Evolutionary conservation across 1,140 invertebrate species (phyloP), one percentile per base, ranked within the genome.

Genomic region (Lepidurus apus): DNA sequence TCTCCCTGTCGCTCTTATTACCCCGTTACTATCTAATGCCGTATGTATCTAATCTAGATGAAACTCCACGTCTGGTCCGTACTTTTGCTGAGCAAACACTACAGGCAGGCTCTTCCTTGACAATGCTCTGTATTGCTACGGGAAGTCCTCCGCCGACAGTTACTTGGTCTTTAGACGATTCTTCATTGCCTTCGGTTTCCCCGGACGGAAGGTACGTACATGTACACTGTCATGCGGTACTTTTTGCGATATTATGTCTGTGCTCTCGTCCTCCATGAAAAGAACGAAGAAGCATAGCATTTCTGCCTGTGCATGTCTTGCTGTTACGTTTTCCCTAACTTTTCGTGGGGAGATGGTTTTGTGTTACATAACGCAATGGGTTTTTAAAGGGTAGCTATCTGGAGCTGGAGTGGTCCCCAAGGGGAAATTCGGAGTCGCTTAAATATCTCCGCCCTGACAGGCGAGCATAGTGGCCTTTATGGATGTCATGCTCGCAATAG

Each of bases 391-490:
- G 91, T 93, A 83, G 89, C 92, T 83, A 92, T 93, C 82, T 92
- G 93, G 42, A 92, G 93, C 83, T 93, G 93, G 84, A 90, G 92
- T 74, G 93, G 92, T 9, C 88, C 90, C 9, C 90, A 93, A 82
- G 93, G 93, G 73, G 93, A 95, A 85, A 92, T 95, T 79, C 91
- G 94, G 83, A 93, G 92, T 84, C 93, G 93, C 85, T 91, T 94
- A 79, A 98, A 98, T 87, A 94, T 98, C 82, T 93, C 93, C 81
- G 90, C 91, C 79, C 90, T 95, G 44, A 91, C 91, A 80, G 92
- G 95, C 74, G 92, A 95, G 87, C 95, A 97, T 85, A 95, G 95
- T 74, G 96, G 95, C 11, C 91, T 95, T 84, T 98, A 96, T 84
- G 90, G 91, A 26, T 98, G 96, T 84, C 89, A 90, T 10, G 65